Base-by-base conservation (phyloP, 2,797 vertebrate genomes). In the Girardinus metallicus region DNA sequence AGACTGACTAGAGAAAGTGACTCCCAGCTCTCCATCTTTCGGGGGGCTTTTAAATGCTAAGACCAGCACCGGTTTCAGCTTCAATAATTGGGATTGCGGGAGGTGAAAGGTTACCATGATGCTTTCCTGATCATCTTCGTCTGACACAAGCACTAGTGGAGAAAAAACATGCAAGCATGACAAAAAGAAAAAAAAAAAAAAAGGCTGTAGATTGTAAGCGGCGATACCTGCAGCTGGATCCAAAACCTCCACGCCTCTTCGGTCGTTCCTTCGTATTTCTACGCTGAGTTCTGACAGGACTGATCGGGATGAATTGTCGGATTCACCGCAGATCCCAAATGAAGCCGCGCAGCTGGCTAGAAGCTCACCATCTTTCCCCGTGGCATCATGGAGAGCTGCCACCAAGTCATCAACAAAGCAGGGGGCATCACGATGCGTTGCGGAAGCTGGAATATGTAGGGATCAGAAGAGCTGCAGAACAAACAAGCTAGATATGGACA, bases 301-400 rank as follows among this genome's bases (percentile, higher is more conserved):
- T 0, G 75, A 70, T 9, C 9, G 46, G 12, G 82, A n/a, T 0
- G 81, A 74, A 12, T 41, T 73, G 3, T 81, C 80, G 1, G 87
- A 77, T 0, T 1, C 31, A 0, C 71, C 12, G 85, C 96, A 96
- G 79, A 95, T 39, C 74, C 94, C 95, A 79, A 96, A 94, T 41
- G 39, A 60, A 49, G 88, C 3, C 73, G 88, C 57, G 36, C 78
- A 89, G 62, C 47, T 44, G 75, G 81, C 87, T 9, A 76, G 74
- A 49, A 81, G 81, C n/a, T 89, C 86, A 0, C 74, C 29, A 0
- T 84, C 82, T 1, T 64, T 46, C 62, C 70, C 84, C 62, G 79
- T 75, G 43, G 47, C 76, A 12, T 93, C 87, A 46, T 62, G 86
- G 77, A 96, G 34, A 0, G 57, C 80, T 5, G 87, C 76, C 0